These are phyloP conservation scores for Eupithecia inturbata DNA, from an alignment of 2,888 invertebrate species.

Conservation along the genomic window DNA sequence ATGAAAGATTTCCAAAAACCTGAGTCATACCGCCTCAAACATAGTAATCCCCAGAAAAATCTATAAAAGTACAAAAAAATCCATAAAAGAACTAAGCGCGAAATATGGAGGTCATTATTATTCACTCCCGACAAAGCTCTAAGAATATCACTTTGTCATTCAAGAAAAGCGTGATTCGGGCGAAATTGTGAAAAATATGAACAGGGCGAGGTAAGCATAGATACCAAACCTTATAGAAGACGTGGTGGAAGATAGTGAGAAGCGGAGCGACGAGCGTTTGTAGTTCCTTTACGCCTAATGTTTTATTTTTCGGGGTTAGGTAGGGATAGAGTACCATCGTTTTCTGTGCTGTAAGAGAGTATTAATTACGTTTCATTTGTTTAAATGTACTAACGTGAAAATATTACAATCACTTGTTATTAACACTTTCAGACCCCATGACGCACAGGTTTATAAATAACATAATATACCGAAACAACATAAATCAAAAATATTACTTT, in stretches of 20 bases:
- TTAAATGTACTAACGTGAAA: too few species aligned
- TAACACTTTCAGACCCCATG: not conserved
- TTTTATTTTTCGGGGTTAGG: not conserved
- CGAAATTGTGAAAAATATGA: constrained; percentile 54
- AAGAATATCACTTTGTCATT: constrained; percentile 45
- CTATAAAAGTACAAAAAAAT: constrained; percentile 14
- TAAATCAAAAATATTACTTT: too few species aligned
- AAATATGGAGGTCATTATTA: constrained; percentile 34
- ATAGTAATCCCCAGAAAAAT: constrained; percentile 21
- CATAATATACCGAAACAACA: too few species aligned
- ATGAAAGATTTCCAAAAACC: constrained; percentile 40
- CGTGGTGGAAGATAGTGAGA: not conserved
- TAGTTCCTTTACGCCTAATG: not conserved
- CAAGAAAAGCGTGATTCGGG: constrained; percentile 50
- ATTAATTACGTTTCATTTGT: too few species aligned
- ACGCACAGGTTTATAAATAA: not conserved
- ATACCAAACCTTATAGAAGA: constrained; percentile 33
- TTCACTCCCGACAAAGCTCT: constrained; percentile 39
- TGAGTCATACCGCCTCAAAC: constrained; percentile 33
- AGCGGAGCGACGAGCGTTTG: constrained; percentile 19
- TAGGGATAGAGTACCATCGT: too few species aligned
- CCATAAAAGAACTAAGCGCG: constrained; percentile 32
- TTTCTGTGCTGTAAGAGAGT: too few species aligned
- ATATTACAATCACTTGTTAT: not conserved
- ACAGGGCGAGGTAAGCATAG: constrained; percentile 48